Evolutionary conservation across 2,797 vertebrate species (phyloP).

Genomic region (Perodicticus potto): DNA sequence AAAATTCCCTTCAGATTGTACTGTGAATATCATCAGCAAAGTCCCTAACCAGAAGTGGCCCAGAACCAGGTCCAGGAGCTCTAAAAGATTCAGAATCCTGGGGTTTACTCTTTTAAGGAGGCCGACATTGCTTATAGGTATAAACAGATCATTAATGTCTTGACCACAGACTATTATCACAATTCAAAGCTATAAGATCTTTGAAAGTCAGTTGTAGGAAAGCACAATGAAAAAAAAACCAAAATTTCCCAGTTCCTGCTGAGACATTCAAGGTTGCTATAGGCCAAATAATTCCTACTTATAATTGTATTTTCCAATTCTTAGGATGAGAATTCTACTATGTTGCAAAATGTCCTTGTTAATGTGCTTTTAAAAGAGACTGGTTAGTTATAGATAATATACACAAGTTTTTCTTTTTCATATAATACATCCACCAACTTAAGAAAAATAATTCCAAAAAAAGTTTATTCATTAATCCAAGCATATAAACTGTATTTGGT

Average conservation of each 20-base stretch:
- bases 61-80: neutral
- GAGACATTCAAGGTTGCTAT: constrained; percentile 1
- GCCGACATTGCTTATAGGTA: neutral
- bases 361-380: neutral
- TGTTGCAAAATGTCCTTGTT: neutral
- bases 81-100: neutral
- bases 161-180: neutral
- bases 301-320: neutral
- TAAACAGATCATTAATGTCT: neutral
- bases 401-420: neutral
- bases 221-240: constrained; percentile 15
- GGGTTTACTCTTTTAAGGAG: neutral
- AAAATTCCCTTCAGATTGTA: neutral
- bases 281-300: neutral
- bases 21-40: neutral
- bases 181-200: neutral
- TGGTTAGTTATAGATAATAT: neutral
- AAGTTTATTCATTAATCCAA: neutral
- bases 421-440: neutral
- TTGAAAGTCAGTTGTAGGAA: neutral
- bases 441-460: constrained; percentile 4
- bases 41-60: neutral
- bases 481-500: neutral
- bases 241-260: constrained; percentile 14
- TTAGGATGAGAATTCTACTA: neutral